These are phyloP conservation scores for Ctena decussata DNA, from an alignment of 2,888 invertebrate genomes.

Conservation along the genomic window DNA sequence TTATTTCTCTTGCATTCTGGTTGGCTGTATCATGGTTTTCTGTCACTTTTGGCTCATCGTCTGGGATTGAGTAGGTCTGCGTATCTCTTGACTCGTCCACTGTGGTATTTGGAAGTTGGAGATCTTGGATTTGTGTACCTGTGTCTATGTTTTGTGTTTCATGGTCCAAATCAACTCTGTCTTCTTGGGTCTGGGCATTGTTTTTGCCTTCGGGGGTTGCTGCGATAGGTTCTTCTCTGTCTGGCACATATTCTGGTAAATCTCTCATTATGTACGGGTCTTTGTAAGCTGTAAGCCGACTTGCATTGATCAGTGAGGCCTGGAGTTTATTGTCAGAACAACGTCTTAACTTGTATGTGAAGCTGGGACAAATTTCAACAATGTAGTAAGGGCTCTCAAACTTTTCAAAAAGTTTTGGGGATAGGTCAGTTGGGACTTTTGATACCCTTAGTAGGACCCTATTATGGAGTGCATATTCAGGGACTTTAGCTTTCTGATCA, in stretches of 20 bases:
- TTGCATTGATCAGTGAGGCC: not conserved
- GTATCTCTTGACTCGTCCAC: too few species aligned
- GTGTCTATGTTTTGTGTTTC: too few species aligned
- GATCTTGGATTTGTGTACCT: too few species aligned
- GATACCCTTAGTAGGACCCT: conserved; percentile 19
- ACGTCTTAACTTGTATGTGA: conserved; percentile 2
- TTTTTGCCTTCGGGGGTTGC: not conserved
- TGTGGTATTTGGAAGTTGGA: too few species aligned
- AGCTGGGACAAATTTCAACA: not conserved
- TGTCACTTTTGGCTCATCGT: too few species aligned
- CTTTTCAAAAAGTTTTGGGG: conserved; percentile 27
- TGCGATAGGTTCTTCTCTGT: conserved; percentile 42
- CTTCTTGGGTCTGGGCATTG: too few species aligned
- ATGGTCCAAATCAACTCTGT: too few species aligned
- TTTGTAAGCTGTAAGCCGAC: not conserved
- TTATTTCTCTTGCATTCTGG: not conserved
- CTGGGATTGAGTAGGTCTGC: too few species aligned
- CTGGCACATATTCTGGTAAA: conserved; percentile 50
- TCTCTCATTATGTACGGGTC: conserved; percentile 14
- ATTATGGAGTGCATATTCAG: conserved; percentile 21
- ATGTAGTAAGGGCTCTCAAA: conserved; percentile 25
- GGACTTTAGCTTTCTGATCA: conserved; percentile 33
- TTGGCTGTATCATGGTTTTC: not conserved
- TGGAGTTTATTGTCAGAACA: not conserved
- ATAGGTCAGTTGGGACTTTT: conserved; percentile 8